phyloP scores from a whole-genome alignment of 2,113 vertebrate species.

The Oryzias melastigma region DNA sequence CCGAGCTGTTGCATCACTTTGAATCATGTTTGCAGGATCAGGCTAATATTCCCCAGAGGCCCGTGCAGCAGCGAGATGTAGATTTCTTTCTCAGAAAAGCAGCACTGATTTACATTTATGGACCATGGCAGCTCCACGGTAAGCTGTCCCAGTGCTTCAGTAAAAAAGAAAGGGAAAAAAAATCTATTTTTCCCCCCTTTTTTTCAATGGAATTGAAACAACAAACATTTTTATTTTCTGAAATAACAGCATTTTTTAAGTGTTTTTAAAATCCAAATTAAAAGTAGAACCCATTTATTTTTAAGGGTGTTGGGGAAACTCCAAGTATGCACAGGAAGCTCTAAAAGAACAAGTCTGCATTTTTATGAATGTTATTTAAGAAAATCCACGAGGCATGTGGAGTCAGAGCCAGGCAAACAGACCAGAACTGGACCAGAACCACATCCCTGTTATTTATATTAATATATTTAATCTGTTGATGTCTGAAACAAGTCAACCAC shows the following conservation, averaged over 20 bases:
- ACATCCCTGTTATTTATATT: too few species aligned
- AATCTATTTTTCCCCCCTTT: slow-evolving; percentile 21
- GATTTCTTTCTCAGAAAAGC: slow-evolving; percentile 60
- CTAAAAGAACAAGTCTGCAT: too few species aligned
- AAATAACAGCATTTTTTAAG: too few species aligned
- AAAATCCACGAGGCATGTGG: too few species aligned
- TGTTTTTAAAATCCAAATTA: too few species aligned
- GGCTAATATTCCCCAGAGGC: slow-evolving; percentile 48
- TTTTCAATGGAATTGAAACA: slow-evolving; percentile 1
- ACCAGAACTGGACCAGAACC: too few species aligned
- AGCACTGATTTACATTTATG: slow-evolving; percentile 73
- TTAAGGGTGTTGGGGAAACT: neutral
- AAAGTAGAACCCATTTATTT: neutral
- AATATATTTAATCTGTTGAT: too few species aligned
- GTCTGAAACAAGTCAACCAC: too few species aligned
- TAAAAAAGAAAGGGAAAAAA: slow-evolving; percentile 55
- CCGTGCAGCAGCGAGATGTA: slow-evolving; percentile 44
- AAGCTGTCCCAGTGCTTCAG: slow-evolving; percentile 64
- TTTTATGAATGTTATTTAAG: too few species aligned
- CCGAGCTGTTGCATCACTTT: slow-evolving; percentile 51
- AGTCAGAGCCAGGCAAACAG: too few species aligned
- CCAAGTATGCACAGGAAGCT: slow-evolving; percentile 10
- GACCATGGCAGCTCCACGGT: slow-evolving; percentile 53
- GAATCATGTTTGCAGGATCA: slow-evolving; percentile 28
- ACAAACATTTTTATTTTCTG: slow-evolving; percentile 8